Base-by-base conservation (phyloP, 1,140 invertebrate species). In the Lethrus apterus region DNA sequence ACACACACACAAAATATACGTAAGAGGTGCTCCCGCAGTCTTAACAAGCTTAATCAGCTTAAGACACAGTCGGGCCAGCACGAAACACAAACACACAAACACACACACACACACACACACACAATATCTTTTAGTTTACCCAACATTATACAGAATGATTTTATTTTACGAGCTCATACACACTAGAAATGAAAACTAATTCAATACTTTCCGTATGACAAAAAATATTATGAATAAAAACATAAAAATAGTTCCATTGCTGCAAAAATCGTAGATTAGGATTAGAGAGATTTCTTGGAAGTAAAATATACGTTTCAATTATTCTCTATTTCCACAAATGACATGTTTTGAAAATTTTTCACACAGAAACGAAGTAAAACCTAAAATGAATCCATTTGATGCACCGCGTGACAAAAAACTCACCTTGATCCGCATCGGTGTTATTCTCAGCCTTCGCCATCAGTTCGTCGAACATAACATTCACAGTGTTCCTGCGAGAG, bases 391-490 rank as follows among this genome's bases (percentile, higher is more conserved):
- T 26, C 10, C 10, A 26, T 26, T 26, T 5, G 24, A 5, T 4
- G 24, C 10, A 26, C 24, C 4, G 10, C 24, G 4, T 26, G 4
- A 26, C 4, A 26, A 5, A 5, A 10, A 3, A 38, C 43, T 49
- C 44, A 60, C 59, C 56, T 56, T 59, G 54, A 34, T 63, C 61
- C 9, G 42, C 33, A 44, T 63, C 58, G 2, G 7, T 14, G 15
- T 48, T 50, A 44, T 65, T 64, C 11, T 73, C 71, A 3, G 71
- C 71, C 51, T 69, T 69, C 7, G 70, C 68, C 33, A 71, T 69
- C 59, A 72, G 66, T 44, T 72, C 69, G 20, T 71, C 71, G 38
- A 73, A 73, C 44, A 72, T 70, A n/a, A 62, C 65, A 42, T 70
- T 72, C 2, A 74, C 33, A 5, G 71, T 74, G 36, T 71, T 72